Evolutionary conservation across 2,797 vertebrate genomes (phyloP).

Genomic region (Garrulus glandarius): DNA sequence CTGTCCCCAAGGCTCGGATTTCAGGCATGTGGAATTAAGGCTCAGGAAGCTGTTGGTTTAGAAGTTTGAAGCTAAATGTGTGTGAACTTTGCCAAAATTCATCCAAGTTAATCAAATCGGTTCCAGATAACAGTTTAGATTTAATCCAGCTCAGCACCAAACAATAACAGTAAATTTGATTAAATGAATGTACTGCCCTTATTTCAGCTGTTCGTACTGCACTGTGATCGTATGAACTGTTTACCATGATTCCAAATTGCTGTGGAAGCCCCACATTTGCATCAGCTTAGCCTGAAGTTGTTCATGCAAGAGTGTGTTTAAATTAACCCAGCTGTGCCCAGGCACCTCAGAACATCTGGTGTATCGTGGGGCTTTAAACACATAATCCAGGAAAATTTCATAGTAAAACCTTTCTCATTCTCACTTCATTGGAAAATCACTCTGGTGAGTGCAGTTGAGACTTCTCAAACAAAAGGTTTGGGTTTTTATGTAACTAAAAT

Average conservation of each 20-base stretch:
- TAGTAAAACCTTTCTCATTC: not conserved
- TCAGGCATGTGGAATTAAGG: not conserved
- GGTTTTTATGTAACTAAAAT: not conserved
- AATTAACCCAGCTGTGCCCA: not conserved
- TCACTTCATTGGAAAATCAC: not conserved
- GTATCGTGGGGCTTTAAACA: not conserved
- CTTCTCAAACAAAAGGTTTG: not conserved
- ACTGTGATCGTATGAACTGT: not conserved
- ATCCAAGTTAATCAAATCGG: not conserved
- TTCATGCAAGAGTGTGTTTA: not conserved
- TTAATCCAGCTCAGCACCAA: slow-evolving; percentile 20
- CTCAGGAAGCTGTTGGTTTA: not conserved
- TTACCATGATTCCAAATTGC: not conserved
- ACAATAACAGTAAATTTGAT: not conserved
- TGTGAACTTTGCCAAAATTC: not conserved
- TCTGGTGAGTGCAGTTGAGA: not conserved
- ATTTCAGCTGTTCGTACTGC: not conserved
- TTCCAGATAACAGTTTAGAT: slow-evolving; percentile 32
- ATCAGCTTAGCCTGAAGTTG: not conserved
- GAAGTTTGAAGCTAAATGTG: not conserved
- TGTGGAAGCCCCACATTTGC: not conserved
- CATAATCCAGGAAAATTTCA: not conserved
- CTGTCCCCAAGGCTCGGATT: fast-evolving
- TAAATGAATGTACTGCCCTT: not conserved
- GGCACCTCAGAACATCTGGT: not conserved